Conservation (phyloP, 2,888 invertebrate species). For the Drosophila colorata region DNA sequence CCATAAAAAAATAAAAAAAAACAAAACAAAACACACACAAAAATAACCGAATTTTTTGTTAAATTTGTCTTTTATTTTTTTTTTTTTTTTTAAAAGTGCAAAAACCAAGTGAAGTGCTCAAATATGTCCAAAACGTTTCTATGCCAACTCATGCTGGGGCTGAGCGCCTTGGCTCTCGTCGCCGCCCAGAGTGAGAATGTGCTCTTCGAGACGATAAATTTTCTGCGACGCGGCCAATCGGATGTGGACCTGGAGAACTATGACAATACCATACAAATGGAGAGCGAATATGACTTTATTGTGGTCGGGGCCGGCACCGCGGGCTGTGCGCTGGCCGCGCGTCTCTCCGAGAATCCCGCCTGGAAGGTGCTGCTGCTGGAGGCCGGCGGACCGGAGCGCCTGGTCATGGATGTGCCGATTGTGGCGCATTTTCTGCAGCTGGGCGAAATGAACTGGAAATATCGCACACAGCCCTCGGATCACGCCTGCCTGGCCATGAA, state of each 20-base stretch:
- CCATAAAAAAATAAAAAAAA: neutral
- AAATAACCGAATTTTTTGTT: neutral
- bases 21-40: neutral
- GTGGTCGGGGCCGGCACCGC: constrained; percentile 93
- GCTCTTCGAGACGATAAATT: constrained; percentile 79
- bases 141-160: constrained; percentile 25
- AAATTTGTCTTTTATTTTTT: neutral
- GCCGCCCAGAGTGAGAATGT: constrained; percentile 72
- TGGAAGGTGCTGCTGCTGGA: constrained; percentile 90
- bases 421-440: constrained; percentile 90
- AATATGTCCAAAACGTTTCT: constrained; percentile 31
- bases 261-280: constrained; percentile 76
- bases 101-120: constrained; percentile 33
- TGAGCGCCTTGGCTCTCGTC: constrained; percentile 6
- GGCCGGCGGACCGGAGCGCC: constrained; percentile 90
- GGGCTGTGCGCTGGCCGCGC: constrained; percentile 91
- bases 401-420: constrained; percentile 91
- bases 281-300: constrained; percentile 90
- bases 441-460: constrained; percentile 91
- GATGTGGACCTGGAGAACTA: constrained; percentile 82
- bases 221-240: constrained; percentile 82
- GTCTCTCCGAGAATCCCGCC: constrained; percentile 89
- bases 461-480: constrained; percentile 91
- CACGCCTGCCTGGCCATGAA: constrained; percentile 91
- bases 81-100: constrained; percentile 24